Percentiles rank a stretch among this genome's conserved stretches.
Conservation (phyloP, 2,113 vertebrate species). For the Aspiorhynchus laticeps region DNA sequence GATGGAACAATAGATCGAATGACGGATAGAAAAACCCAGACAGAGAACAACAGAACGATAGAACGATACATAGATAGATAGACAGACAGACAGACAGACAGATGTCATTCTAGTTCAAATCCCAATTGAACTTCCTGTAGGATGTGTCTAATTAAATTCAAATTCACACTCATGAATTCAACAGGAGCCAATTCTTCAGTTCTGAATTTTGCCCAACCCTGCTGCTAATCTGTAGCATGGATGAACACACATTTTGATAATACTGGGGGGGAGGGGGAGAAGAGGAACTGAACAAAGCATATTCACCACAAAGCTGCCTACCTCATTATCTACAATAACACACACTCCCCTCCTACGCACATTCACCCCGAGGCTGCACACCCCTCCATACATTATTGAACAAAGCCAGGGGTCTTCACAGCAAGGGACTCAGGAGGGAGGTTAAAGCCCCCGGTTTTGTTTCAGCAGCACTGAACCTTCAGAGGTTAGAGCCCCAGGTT, state of each 20-base stretch:
- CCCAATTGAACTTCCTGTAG: background rate
- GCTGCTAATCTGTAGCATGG: background rate
- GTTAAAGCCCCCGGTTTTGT: constrained; percentile 60
- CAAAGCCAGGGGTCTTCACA: constrained; percentile 57
- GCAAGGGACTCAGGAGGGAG: constrained; percentile 54
- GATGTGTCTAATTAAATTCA: background rate
- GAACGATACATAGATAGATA: background rate
- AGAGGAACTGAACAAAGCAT: background rate
- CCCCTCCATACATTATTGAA: constrained; percentile 68
- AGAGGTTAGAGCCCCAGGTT: constrained; percentile 71
- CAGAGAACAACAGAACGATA: background rate
- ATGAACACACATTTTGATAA: background rate
- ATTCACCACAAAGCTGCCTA: background rate
- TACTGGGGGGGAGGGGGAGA: background rate
- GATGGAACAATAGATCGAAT: background rate
- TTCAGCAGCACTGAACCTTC: constrained; percentile 69
- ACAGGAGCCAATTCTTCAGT: background rate
- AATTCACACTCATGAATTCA: background rate
- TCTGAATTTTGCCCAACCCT: background rate
- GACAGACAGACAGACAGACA: background rate
- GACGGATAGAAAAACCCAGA: background rate
- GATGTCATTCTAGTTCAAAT: background rate
- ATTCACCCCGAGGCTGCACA: constrained; percentile 47
- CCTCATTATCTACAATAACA: constrained; percentile 29
- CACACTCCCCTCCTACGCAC: constrained; percentile 23